Evolutionary conservation across 2,888 invertebrate genomes (phyloP), one percentile per base, ranked within the genome.

Genomic region (Platycheirus rosarum): DNA sequence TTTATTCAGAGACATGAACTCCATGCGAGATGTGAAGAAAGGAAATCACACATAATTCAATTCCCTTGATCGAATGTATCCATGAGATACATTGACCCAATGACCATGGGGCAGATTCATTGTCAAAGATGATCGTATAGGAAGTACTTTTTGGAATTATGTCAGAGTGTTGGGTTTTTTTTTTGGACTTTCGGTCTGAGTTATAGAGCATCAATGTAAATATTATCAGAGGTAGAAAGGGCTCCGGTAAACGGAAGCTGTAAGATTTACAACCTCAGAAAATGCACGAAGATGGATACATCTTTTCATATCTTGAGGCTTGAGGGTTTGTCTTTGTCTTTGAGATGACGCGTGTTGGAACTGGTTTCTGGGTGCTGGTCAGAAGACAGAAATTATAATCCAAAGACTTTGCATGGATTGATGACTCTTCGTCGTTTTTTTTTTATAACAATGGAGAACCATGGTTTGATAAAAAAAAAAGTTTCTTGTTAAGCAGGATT

Each of bases 41-140:
- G 69, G 79, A 79, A 79, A 44, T 63, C 29, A 29, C 29, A 29
- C 57, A 49, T 13, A 32, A 37, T 23, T 20, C 23, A 8, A 46
- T 29, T 66, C 44, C 55, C n/a, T 14, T 55, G 13, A 69, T 48
- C 37, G 20, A 35, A 42, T 63, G 44, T 55, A 49, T 63, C 55
- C 32, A 16, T 44, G 49, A 65, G 63, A 51, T 62, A 53, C 75
- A 40, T 46, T 75, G 75, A 80, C 80, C 80, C 60, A 75, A 75
- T 75, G 80, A 75, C 80, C 75, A 75, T 80, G 80, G 16, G 35
- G 35, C 46, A 13, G 18, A 32, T 42, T 66, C 51, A 49, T 51
- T 70, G 60, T 68, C 48, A 57, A 57, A 68, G 53, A 57, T 44
- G 49, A 44, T 51, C 44, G 65, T 65, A 66, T 62, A 80, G 80